Evolutionary conservation across 2,113 vertebrate species (phyloP), one percentile per base, ranked within the genome.

Genomic region (Nycticebus coucang): DNA sequence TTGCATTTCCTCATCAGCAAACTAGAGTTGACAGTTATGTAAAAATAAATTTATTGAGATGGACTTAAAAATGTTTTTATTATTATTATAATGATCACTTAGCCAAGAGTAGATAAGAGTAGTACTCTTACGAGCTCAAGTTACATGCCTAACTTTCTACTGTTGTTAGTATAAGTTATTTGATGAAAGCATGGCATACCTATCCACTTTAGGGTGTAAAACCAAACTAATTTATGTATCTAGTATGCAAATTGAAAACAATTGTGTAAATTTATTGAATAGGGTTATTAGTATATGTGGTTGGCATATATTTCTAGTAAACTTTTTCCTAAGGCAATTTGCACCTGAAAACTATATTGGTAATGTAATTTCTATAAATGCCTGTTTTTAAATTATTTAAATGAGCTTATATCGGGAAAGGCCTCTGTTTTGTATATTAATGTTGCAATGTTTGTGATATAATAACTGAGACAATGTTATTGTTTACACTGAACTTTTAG

Each of bases 1-100:
- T 74, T 64, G 8, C 10, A 93, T 30, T 87, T 19, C 4, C 26
- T 57, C 33, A 22, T 77, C 37, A 82, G 71, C 33, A 93, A 86
- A 82, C 86, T 59, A 10, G 10, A 90, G 15, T 81, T 66, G 35
- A 95, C 66, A 80, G 10, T 90, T 90, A 86, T 41, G 7, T 86
- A 68, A 71, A 92, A 93, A 10, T 60, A 55, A 3, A 62, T 78
- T 35, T 80, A 62, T 66, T 89, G 4, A 81, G 14, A 45, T 37
- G 19, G 1, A 41, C 64, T 71, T 33, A 94, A 69, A 57, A 86
- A 72, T 35, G 21, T 86, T 28, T 69, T 10, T 68, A 35, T 41
- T 83, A 81, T 75, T 91, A 69, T 59, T 82, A 45, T 62, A 79
- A 66, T 85, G 26, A 72, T 80, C 79, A 64, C n/a, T 95, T 50